Percentiles rank a stretch among this genome's conserved stretches.
These are phyloP conservation scores for Zenarchopterus dispar DNA, from an alignment of 2,797 vertebrate species.

Conservation along the genomic window DNA sequence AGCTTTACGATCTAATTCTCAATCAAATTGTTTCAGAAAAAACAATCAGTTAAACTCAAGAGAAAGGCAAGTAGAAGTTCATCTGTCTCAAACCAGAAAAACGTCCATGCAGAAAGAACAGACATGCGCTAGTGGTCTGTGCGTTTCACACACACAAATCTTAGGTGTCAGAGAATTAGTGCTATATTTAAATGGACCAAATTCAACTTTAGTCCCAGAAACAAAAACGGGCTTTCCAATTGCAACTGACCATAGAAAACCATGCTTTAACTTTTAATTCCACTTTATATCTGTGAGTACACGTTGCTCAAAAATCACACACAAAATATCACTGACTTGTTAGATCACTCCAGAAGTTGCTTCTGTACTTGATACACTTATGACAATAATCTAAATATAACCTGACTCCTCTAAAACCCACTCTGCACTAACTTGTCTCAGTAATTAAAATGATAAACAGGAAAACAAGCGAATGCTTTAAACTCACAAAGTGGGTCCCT, in stretches of 20 bases:
- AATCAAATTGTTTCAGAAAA: slow-evolving; percentile 63
- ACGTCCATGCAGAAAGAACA: slow-evolving; percentile 90
- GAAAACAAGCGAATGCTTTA: slow-evolving; percentile 15
- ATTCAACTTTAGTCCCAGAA: slow-evolving; percentile 56
- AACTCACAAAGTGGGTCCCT: slow-evolving; percentile 27
- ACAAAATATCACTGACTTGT: slow-evolving; percentile 41
- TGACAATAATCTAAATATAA: slow-evolving; percentile 4
- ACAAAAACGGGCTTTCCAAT: slow-evolving; percentile 30
- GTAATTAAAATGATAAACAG: slow-evolving; percentile 8
- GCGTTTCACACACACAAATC: slow-evolving; percentile 64
- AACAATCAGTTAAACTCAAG: slow-evolving; percentile 58
- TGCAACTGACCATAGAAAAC: slow-evolving; percentile 38
- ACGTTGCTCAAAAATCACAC: slow-evolving; percentile 45
- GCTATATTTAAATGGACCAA: slow-evolving; percentile 85
- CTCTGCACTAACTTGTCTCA: slow-evolving; percentile 12
- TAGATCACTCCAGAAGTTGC: slow-evolving; percentile 19
- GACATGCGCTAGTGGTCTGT: slow-evolving; percentile 88
- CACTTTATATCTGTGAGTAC: slow-evolving; percentile 22
- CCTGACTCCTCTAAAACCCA: slow-evolving; percentile 26
- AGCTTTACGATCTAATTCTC: slow-evolving; percentile 63
- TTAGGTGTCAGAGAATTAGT: slow-evolving; percentile 87
- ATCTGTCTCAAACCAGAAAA: slow-evolving; percentile 74
- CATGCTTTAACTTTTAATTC: slow-evolving; percentile 62
- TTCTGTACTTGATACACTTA: background rate
- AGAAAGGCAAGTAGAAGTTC: slow-evolving; percentile 53